Evolutionary conservation across 2,888 invertebrate species (phyloP).

Genomic region (Drosophila phalerata): DNA sequence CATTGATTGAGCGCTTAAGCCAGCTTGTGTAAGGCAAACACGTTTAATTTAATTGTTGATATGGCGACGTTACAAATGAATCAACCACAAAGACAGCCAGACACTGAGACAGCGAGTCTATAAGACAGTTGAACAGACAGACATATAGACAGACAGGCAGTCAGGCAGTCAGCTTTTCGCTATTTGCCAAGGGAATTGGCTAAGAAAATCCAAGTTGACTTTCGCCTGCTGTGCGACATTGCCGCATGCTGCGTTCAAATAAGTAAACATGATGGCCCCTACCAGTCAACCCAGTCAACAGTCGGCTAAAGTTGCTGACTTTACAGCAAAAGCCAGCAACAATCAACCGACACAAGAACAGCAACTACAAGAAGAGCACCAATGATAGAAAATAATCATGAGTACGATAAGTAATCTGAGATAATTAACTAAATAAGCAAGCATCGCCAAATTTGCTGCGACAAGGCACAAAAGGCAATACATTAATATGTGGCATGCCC

Average conservation of each 20-base stretch:
- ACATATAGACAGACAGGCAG: slow-evolving; percentile 3
- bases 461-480: slow-evolving; percentile 49
- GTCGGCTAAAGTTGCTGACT: slow-evolving; percentile 70
- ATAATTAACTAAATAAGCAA: slow-evolving; percentile 78
- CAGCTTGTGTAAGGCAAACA: slow-evolving; percentile 73
- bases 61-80: slow-evolving; percentile 75
- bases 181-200: slow-evolving; percentile 61
- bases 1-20: slow-evolving; percentile 75
- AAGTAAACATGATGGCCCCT: slow-evolving; percentile 72
- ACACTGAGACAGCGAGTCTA: neutral
- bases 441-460: slow-evolving; percentile 73
- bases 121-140: slow-evolving; percentile 11
- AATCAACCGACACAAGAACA: slow-evolving; percentile 27
- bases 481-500: slow-evolving; percentile 17
- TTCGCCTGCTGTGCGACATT: slow-evolving; percentile 70
- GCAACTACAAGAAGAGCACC: slow-evolving; percentile 16
- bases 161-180: slow-evolving; percentile 24
- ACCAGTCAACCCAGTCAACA: slow-evolving; percentile 39
- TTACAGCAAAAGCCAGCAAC: slow-evolving; percentile 58
- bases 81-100: slow-evolving; percentile 41
- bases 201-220: slow-evolving; percentile 76
- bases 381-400: slow-evolving; percentile 74
- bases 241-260: slow-evolving; percentile 76
- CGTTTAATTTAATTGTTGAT: slow-evolving; percentile 81
- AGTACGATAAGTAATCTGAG: slow-evolving; percentile 71